phyloP scores from a whole-genome alignment of 2,888 invertebrate genomes.

The Argyresthia albistria region DNA sequence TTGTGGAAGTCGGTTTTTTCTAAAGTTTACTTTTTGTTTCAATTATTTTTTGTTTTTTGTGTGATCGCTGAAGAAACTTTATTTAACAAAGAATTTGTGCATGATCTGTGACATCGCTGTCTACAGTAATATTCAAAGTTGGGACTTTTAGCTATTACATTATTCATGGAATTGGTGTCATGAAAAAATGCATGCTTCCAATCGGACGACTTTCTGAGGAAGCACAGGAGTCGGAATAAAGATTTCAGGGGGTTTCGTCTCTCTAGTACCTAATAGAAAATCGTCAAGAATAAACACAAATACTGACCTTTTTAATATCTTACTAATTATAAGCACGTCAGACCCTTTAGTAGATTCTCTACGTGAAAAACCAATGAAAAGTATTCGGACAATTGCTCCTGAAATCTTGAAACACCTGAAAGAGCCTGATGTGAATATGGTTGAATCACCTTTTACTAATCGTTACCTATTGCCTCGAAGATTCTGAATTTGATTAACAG shows the following conservation, averaged over 20 bases:
- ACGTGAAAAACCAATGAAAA: background rate
- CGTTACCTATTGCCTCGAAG: too few species aligned
- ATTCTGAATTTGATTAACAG: too few species aligned
- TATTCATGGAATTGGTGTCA: too few species aligned
- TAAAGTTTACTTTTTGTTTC: too few species aligned
- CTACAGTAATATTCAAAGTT: too few species aligned
- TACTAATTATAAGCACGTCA: background rate
- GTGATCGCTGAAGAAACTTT: too few species aligned
- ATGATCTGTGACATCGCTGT: too few species aligned
- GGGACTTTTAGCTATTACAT: too few species aligned
- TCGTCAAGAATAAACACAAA: background rate
- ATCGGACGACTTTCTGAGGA: constrained; percentile 3
- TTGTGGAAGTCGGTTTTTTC: too few species aligned
- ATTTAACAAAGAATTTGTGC: too few species aligned
- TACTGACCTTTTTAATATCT: background rate
- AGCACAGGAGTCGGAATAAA: constrained; percentile 3
- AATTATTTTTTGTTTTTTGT: too few species aligned
- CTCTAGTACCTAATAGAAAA: background rate
- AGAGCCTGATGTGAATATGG: background rate
- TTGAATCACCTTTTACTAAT: background rate
- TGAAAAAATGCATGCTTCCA: background rate
- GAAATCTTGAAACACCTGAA: background rate
- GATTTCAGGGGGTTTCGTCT: constrained; percentile 1
- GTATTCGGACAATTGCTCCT: background rate
- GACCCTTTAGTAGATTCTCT: background rate